Base-by-base conservation (phyloP, 1,140 invertebrate species). In the Ericerus pela region DNA sequence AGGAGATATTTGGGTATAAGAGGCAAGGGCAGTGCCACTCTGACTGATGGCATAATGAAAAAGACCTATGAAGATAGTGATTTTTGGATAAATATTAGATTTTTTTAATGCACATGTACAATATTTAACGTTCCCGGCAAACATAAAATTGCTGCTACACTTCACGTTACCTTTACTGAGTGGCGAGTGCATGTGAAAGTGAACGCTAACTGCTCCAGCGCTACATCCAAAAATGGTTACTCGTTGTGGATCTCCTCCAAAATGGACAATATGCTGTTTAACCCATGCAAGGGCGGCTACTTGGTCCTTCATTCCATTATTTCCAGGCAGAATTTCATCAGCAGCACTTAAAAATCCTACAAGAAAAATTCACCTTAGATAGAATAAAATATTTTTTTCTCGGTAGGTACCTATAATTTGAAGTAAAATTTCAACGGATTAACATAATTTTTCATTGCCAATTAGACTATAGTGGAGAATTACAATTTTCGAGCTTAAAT, bases 301-400 rank as follows among this genome's bases (percentile, higher is more conserved):
- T 72, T 95, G 92, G 64, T 96, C 92, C 71, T 88, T 77, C 61
- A 96, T 70, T 0, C 92, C 94, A 62, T 80, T 88, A 70, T 97
- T 97, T 12, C 92, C 92, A 0, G 88, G 80, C 8, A 47, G 4
- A 5, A 47, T 24, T 10, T 47, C 6, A 14, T 47, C 41, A 14
- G 20, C 16, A 24, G 41, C 26, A 24, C 20, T 47, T 3, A 47
- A 16, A 24, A 47, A 47, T 24, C 41, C 41, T 47, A 24, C n/a
- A n/a, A n/a, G n/a, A n/a, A n/a, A n/a, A n/a, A n/a, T n/a, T n/a
- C n/a, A n/a, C n/a, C n/a, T n/a, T n/a, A n/a, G n/a, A n/a, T n/a
- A n/a, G n/a, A n/a, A n/a, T n/a, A n/a, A n/a, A n/a, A n/a, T n/a
- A n/a, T n/a, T n/a, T n/a, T n/a, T n/a, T n/a, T n/a, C n/a, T n/a